phyloP scores from a whole-genome alignment of 2,888 invertebrate species.

The Athripsodes cinereus region DNA sequence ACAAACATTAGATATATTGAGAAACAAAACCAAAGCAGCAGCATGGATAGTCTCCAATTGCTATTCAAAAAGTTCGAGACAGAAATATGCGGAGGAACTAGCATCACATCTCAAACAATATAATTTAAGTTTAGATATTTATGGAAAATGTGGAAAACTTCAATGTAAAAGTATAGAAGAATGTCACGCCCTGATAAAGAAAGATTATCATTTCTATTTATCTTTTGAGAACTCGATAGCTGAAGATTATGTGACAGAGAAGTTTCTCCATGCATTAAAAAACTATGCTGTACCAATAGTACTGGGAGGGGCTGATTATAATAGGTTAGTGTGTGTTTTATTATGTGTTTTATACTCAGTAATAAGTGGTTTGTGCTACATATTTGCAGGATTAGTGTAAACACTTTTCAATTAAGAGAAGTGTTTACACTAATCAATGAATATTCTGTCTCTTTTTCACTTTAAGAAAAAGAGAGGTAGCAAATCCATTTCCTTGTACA shows the following conservation, averaged over 20 bases:
- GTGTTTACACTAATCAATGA: too few relatives aligned
- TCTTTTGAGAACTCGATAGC: slow-evolving; percentile 40
- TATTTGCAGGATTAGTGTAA: too few relatives aligned
- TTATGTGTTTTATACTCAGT: too few relatives aligned
- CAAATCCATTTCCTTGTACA: too few relatives aligned
- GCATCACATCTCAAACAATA: slow-evolving; percentile 32
- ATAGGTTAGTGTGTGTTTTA: too few relatives aligned
- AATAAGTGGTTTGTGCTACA: too few relatives aligned
- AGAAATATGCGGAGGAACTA: slow-evolving; percentile 31
- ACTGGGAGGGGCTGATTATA: slow-evolving; percentile 61
- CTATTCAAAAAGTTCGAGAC: slow-evolving; percentile 28
- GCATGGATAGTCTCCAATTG: slow-evolving; percentile 44
- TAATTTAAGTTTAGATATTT: slow-evolving; percentile 35
- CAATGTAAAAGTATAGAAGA: slow-evolving; percentile 33
- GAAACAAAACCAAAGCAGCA: slow-evolving; percentile 36
- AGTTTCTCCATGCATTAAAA: slow-evolving; percentile 42
- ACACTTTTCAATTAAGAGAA: too few relatives aligned
- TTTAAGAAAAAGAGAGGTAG: too few relatives aligned
- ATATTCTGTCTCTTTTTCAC: too few relatives aligned
- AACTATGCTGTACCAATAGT: slow-evolving; percentile 60
- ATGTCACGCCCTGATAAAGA: slow-evolving; percentile 34
- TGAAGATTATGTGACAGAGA: slow-evolving; percentile 44
- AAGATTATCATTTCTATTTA: slow-evolving; percentile 39
- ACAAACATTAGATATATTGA: slow-evolving; percentile 31
- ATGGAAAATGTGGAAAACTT: slow-evolving; percentile 35